Percentiles rank a stretch among this genome's conserved stretches.
Conservation (phyloP, 2,888 invertebrate genomes). For the Podabrus alpinus region DNA sequence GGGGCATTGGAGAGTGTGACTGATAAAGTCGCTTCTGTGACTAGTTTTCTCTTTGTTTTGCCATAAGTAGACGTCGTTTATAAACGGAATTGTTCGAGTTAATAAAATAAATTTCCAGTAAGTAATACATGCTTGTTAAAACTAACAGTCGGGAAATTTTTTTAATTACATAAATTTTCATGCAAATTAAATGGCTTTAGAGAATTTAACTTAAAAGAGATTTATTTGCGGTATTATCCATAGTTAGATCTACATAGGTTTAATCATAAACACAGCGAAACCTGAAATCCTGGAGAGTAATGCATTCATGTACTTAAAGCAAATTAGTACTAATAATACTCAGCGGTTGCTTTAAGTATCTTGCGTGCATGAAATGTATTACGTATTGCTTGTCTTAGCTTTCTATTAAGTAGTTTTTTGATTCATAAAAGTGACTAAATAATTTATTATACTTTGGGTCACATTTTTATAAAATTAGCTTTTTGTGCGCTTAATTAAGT, state of each 20-base stretch:
- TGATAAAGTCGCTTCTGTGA: conserved; percentile 24
- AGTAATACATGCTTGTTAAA: background rate
- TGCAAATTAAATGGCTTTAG: conserved; percentile 12
- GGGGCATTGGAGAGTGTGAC: conserved; percentile 27
- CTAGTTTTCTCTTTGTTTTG: conserved; percentile 1
- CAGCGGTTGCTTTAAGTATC: conserved; percentile 26
- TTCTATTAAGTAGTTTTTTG: conserved; percentile 3
- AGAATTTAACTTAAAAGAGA: conserved; percentile 1
- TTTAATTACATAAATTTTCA: conserved; percentile 7
- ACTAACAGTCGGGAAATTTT: background rate
- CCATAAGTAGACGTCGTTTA: background rate
- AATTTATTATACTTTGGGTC: conserved; percentile 3
- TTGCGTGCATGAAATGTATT: conserved; percentile 6
- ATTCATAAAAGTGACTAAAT: conserved; percentile 2
- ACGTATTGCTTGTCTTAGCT: conserved; percentile 3
- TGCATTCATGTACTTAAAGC: conserved; percentile 23
- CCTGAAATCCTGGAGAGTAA: conserved; percentile 17
- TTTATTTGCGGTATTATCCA: conserved; percentile 13
- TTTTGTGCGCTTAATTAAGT: background rate
- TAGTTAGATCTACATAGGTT: conserved; percentile 8
- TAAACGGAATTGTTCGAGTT: background rate
- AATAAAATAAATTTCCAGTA: background rate
- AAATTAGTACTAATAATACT: conserved; percentile 28
- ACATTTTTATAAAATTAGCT: background rate
- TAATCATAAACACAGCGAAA: conserved; percentile 18